phyloP scores from a whole-genome alignment of 2,113 vertebrate species.

The Phainopepla nitens region DNA sequence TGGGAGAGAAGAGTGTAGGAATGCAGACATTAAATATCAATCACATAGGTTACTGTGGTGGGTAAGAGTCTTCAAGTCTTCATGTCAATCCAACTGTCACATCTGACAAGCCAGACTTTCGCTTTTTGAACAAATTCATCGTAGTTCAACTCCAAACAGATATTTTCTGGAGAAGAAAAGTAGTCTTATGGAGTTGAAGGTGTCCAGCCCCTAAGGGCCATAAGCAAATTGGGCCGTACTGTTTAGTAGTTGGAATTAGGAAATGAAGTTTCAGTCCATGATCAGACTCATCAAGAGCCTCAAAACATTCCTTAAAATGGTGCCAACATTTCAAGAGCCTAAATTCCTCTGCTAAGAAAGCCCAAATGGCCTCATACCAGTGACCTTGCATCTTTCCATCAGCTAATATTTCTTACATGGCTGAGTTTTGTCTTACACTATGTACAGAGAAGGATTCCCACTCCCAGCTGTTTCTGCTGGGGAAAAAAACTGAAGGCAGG shows the following conservation, averaged over 20 bases:
- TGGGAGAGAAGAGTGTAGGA: rapidly evolving
- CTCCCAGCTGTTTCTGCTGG: background rate
- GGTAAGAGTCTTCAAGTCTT: background rate
- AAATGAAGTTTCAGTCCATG: background rate
- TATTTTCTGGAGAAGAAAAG: background rate
- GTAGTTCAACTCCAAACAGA: background rate
- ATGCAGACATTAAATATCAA: background rate
- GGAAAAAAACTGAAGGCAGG: background rate
- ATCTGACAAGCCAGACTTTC: background rate
- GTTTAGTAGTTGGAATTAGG: rapidly evolving
- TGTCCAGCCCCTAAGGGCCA: background rate
- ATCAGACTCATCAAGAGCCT: background rate
- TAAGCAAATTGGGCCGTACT: background rate
- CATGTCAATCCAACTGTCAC: background rate
- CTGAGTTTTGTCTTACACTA: background rate
- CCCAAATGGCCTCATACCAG: background rate
- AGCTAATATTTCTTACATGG: background rate
- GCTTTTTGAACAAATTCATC: background rate
- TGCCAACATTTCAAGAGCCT: background rate
- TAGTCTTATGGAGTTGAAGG: background rate
- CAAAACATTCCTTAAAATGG: background rate
- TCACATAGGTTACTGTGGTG: background rate
- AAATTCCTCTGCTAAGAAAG: background rate
- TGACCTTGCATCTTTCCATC: background rate
- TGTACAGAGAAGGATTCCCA: rapidly evolving